phyloP scores from a whole-genome alignment of 1,140 invertebrate species.

The Teleogryllus occipitalis region DNA sequence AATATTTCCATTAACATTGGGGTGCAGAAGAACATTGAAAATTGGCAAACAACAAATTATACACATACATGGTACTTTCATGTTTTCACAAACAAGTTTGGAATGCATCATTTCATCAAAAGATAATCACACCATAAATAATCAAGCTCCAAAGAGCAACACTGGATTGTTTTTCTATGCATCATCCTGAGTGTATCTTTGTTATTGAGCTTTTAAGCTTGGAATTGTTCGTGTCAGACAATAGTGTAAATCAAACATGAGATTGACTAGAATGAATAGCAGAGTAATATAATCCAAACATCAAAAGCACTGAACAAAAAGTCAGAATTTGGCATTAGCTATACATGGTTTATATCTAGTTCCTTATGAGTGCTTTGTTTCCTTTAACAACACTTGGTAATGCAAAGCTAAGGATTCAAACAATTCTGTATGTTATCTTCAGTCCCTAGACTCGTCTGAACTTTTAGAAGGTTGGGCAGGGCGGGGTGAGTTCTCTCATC shows the following conservation, averaged over 20 bases:
- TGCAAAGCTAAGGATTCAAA: background rate
- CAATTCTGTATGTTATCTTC: conserved; percentile 19
- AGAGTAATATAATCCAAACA: background rate
- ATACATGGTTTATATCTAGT: background rate
- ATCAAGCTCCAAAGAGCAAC: background rate
- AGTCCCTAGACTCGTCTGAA: conserved; percentile 38
- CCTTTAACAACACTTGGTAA: background rate
- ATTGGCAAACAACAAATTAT: background rate
- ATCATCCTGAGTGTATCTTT: background rate
- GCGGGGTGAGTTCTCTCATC: conserved; percentile 17
- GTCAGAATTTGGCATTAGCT: background rate
- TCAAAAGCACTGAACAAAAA: background rate
- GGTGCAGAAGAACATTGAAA: background rate
- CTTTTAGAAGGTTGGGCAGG: no score
- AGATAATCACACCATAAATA: background rate
- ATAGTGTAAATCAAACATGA: background rate
- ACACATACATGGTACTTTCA: no score
- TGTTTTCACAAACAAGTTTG: background rate
- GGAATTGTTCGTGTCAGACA: background rate
- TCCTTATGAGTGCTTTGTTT: background rate
- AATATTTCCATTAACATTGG: background rate
- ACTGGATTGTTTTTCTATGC: background rate
- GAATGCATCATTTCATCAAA: background rate
- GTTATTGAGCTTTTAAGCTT: background rate
- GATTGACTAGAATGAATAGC: background rate